Evolutionary conservation across 1,140 invertebrate species (phyloP).

Genomic region (Sinella curviseta): DNA sequence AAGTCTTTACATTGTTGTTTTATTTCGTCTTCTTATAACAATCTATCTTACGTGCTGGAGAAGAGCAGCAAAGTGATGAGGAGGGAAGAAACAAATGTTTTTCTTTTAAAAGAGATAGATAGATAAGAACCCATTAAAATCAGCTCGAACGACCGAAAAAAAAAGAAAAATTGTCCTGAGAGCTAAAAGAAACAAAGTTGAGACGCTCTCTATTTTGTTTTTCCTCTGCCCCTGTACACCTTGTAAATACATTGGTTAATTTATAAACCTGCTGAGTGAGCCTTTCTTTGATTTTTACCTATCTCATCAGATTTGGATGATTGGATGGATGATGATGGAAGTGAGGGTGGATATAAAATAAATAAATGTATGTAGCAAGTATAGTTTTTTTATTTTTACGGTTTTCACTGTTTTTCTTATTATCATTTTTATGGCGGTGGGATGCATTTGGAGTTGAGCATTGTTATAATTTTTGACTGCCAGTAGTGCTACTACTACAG

Average conservation of each 20-base stretch:
- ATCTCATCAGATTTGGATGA: not conserved
- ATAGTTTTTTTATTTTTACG: not conserved
- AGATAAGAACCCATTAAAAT: conserved; percentile 6
- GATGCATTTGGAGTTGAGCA: too few species aligned
- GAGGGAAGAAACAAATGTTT: not conserved
- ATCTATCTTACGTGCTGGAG: not conserved
- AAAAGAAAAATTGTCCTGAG: not conserved
- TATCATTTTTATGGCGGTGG: too few species aligned
- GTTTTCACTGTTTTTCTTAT: not conserved
- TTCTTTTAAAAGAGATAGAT: not conserved
- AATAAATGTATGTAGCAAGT: too few species aligned
- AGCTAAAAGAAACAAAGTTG: not conserved
- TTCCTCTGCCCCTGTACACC: too few species aligned
- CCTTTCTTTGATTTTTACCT: not conserved
- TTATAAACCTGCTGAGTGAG: too few species aligned
- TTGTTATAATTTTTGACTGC: too few species aligned
- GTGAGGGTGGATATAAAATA: not conserved
- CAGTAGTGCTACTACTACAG: too few species aligned
- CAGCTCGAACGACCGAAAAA: not conserved
- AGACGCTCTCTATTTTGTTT: not conserved
- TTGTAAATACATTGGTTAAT: too few species aligned
- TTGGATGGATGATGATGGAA: not conserved
- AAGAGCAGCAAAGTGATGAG: not conserved
- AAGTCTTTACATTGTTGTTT: not conserved
- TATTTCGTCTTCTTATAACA: not conserved